A percentile compares a stretch with the other conserved stretches of the same genome.
phyloP scores from a whole-genome alignment of 2,888 invertebrate genomes.

The Rotaria socialis region DNA sequence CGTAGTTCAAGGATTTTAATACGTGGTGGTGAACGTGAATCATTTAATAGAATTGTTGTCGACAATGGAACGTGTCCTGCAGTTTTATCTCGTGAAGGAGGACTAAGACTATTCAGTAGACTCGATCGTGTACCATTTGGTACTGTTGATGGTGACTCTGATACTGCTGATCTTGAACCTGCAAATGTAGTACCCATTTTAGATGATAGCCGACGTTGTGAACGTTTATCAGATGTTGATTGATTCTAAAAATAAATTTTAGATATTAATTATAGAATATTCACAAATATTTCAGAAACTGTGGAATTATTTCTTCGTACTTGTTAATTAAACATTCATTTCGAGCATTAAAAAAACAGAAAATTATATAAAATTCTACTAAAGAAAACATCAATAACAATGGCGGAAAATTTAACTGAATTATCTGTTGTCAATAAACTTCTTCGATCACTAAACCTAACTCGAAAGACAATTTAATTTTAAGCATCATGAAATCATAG shows the following conservation, averaged over 20 bases:
- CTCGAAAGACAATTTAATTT: too few species aligned
- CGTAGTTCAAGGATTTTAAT: conserved; percentile 35
- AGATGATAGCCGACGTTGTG: not conserved
- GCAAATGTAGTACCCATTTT: not conserved
- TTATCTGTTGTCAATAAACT: too few species aligned
- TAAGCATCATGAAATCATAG: too few species aligned
- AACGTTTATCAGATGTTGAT: not conserved
- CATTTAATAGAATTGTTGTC: not conserved
- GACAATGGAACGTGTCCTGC: not conserved
- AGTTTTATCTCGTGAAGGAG: not conserved
- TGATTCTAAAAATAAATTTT: not conserved
- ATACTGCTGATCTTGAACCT: not conserved
- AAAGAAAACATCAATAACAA: too few species aligned
- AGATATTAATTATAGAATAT: not conserved
- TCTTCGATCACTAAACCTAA: too few species aligned
- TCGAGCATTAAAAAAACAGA: too few species aligned
- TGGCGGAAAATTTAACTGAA: too few species aligned
- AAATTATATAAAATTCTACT: too few species aligned
- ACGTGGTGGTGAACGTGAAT: not conserved
- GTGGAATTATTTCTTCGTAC: not conserved
- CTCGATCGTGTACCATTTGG: not conserved
- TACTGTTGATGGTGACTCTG: not conserved
- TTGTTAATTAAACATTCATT: not conserved
- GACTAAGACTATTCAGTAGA: not conserved
- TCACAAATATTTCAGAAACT: too few species aligned